Conservation (phyloP, 2,113 vertebrate genomes). For the Paralichthys olivaceus region DNA sequence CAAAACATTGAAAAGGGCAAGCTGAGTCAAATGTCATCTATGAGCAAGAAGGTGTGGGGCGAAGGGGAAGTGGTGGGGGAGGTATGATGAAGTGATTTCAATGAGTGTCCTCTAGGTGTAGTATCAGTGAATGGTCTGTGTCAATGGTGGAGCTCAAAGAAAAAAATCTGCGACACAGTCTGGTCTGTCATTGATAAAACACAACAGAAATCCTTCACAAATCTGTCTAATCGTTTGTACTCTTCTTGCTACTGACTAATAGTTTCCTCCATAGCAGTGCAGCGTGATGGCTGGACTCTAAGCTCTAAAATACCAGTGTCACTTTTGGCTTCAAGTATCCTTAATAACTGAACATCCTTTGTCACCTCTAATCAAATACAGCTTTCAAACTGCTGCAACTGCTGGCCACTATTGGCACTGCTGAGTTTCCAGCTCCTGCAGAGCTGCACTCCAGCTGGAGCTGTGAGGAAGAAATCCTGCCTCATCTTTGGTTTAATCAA, state of each 20-base stretch:
- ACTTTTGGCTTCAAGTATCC: too few species aligned
- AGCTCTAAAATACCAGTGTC: too few species aligned
- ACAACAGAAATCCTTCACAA: background rate
- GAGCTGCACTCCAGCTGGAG: too few species aligned
- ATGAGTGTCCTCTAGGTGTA: background rate
- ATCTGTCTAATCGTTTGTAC: background rate
- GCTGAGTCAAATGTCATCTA: constrained; percentile 70
- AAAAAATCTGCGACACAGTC: constrained; percentile 11
- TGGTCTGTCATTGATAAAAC: background rate
- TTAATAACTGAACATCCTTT: too few species aligned
- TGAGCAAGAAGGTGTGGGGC: background rate
- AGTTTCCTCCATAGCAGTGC: too few species aligned
- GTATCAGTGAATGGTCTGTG: background rate
- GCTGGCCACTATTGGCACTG: too few species aligned
- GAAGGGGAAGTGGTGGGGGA: background rate
- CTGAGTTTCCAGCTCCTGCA: too few species aligned
- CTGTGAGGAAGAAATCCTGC: too few species aligned
- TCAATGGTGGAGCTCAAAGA: background rate
- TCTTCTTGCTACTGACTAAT: background rate
- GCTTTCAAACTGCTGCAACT: too few species aligned
- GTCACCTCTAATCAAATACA: too few species aligned
- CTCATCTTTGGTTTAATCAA: too few species aligned
- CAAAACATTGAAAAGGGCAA: constrained; percentile 58
- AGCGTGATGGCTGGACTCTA: too few species aligned
- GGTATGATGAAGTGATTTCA: constrained; percentile 15